Evolutionary conservation across 2,888 invertebrate species (phyloP).

Genomic region (Chironomus riparius): DNA sequence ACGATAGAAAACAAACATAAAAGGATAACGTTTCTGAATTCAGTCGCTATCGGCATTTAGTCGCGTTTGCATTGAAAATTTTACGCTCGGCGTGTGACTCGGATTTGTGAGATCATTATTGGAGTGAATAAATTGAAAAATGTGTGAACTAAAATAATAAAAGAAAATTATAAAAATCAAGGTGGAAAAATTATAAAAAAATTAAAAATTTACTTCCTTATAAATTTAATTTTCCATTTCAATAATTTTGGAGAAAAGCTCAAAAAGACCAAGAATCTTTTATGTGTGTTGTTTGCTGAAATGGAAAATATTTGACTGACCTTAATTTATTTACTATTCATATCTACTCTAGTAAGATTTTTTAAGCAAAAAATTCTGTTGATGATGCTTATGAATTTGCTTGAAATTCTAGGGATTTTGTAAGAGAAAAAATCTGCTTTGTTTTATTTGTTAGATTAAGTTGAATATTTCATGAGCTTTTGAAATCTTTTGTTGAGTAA

Average conservation of each 20-base stretch:
- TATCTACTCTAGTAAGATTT: no score
- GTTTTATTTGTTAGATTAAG: no score
- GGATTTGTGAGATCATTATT: no score
- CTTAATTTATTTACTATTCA: neutral
- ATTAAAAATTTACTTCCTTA: neutral
- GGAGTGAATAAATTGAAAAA: neutral
- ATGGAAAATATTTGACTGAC: neutral
- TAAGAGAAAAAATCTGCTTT: no score
- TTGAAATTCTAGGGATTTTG: no score
- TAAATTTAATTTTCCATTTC: conserved; percentile 24
- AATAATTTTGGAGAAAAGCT: neutral
- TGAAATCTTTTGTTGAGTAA: no score
- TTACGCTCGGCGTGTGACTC: neutral
- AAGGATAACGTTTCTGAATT: conserved; percentile 25
- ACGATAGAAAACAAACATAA: conserved; percentile 27
- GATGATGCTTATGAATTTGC: neutral
- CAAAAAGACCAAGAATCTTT: neutral
- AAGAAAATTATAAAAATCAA: neutral
- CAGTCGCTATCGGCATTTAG: conserved; percentile 26
- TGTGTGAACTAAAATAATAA: neutral
- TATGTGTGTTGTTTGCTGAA: neutral
- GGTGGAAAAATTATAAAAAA: neutral
- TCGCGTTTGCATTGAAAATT: conserved; percentile 23
- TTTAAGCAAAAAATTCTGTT: neutral
- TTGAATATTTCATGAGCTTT: no score